Conservation (phyloP, 2,113 vertebrate species). For the Turdus rufiventris region DNA sequence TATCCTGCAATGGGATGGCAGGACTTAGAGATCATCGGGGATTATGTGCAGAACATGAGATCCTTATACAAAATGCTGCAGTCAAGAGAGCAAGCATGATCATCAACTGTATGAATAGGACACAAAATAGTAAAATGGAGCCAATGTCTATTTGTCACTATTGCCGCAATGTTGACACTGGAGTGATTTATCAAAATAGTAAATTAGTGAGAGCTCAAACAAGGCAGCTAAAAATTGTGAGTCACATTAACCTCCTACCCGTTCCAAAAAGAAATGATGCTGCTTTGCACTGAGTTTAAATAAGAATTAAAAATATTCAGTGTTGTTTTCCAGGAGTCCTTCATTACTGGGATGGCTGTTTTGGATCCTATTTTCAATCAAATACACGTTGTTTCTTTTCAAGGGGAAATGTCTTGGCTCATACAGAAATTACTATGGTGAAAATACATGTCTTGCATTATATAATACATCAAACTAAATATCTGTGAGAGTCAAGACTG, state of each 20-base stretch:
- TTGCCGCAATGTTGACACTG: fast-evolving
- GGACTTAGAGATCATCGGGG: fast-evolving
- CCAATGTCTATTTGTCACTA: not conserved
- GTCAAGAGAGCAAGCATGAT: not conserved
- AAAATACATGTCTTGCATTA: not conserved
- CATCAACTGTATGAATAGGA: not conserved
- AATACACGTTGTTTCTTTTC: not conserved
- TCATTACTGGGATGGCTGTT: not conserved
- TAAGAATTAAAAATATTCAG: not conserved
- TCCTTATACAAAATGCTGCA: not conserved
- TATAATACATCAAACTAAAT: not conserved
- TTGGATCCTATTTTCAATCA: not conserved
- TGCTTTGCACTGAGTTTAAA: not conserved
- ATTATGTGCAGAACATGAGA: not conserved
- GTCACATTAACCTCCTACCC: not conserved
- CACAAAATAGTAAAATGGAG: not conserved
- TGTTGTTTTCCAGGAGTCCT: not conserved
- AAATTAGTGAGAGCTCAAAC: not conserved
- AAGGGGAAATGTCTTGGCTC: not conserved
- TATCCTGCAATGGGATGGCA: not conserved
- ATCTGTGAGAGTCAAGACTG: not conserved
- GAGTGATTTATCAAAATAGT: not conserved
- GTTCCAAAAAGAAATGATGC: not conserved
- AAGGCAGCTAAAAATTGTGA: not conserved
- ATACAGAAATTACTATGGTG: not conserved